A percentile compares a stretch with the other conserved stretches of the same genome.
Conservation (phyloP, 2,888 invertebrate genomes). For the Chaitophorus viminalis region DNA sequence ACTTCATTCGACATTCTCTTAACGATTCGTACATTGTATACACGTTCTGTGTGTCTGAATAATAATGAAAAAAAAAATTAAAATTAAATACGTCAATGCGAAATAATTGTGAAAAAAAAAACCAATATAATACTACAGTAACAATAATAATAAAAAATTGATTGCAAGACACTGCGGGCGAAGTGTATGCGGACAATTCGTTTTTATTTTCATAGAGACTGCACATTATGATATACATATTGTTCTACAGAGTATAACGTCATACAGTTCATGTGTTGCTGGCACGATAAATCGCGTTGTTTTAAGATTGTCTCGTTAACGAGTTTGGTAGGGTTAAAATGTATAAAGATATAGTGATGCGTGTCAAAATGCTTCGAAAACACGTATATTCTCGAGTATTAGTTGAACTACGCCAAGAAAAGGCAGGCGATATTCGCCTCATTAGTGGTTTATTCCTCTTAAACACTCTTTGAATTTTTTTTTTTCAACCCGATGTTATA, state of each 20-base stretch:
- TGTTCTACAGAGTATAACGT: neutral
- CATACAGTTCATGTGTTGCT: neutral
- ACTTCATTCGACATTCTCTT: neutral
- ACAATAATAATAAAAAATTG: too few species aligned
- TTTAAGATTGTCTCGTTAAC: conserved; percentile 25
- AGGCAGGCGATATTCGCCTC: conserved; percentile 31
- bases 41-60: neutral
- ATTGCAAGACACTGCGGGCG: too few species aligned
- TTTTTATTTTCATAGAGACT: neutral
- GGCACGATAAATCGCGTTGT: conserved; percentile 13
- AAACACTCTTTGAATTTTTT: neutral
- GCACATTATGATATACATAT: neutral
- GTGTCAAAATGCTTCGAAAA: conserved; percentile 36
- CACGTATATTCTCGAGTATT: conserved; percentile 8
- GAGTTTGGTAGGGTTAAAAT: neutral
- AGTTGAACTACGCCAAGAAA: conserved; percentile 20
- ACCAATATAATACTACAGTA: too few species aligned
- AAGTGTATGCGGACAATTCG: neutral
- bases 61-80: neutral
- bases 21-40: neutral
- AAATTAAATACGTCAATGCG: neutral
- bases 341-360: too few species aligned
- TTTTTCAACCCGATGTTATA: neutral
- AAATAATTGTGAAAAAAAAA: neutral
- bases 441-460: conserved; percentile 44